Evolutionary conservation across 2,113 vertebrate genomes (phyloP), one percentile per base, ranked within the genome.

Genomic region (Perca schrenkii): DNA sequence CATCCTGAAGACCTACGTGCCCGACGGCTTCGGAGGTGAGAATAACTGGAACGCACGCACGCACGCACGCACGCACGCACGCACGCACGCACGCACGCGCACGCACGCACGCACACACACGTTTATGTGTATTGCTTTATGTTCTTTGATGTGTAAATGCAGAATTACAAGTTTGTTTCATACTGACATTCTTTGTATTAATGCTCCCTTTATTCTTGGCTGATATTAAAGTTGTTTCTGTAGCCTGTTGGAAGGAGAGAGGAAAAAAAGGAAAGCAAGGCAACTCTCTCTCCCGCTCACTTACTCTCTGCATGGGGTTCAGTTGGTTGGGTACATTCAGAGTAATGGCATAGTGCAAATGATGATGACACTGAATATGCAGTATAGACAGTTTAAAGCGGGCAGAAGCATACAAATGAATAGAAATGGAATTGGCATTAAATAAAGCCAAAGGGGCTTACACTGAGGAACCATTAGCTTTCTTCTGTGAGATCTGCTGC

Each of bases 1-100:
- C 92, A 98, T 99, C 77, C 97, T 99, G 67, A 99, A 99, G 95
- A 99, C 98, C 66, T 99, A 99, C 0, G 98, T 99, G 82, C 98
- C 98, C 79, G 98, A 99, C 67, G 98, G 98, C 19, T 99, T 99
- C 62, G 98, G 98, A 95, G 98, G 98, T 99, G 93, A 97, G 90
- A 5, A 13, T 4, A 60, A 47, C 21, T 4, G 1, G 17, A 61
- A 63, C 21, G 52, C 5, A 31, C 65, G 64, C 4, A 60, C 53
- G 4, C 31, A 57, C 7, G 22, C 65, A 64, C 4, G 60, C 53
- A 64, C 17, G 28, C 53, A 6, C 15, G 36, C 4, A 75, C 22
- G 62, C 31, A 57, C 7, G 22, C 65, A 64, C 4, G 60, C 53
- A 64, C 7, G 22, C 65, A 64, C 4, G 60, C 53, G 58, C 17